Base-by-base conservation (phyloP, 1,140 invertebrate species). In the Choristoneura fumiferana region DNA sequence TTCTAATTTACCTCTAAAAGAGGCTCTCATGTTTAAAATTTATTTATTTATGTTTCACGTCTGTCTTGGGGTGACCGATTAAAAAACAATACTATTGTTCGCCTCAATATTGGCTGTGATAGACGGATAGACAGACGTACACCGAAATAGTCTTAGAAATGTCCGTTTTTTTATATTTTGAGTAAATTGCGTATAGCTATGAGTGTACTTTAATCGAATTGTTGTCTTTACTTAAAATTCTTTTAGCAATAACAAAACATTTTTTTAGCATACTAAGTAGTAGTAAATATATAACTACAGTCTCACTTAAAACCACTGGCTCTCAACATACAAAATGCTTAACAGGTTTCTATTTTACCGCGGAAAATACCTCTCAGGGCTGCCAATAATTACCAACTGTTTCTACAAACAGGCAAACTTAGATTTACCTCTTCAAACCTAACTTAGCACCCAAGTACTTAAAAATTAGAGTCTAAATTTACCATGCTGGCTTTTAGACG, bases 321-420 rank as follows among this genome's bases (percentile, higher is more conserved):
- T 18, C 43, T 49, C 43, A 49, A 49, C 22, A 29, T 49, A 49
- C 12, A 49, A 49, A 33, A 49, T 49, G 22, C 9, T 49, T 49
- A 49, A 49, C 43, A 29, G 22, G 18, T 22, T 49, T 12, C 43
- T 22, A 10, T 49, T 49, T 49, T 14, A 45, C 17, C 40, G 40
- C 58, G 22, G n/a, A n/a, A n/a, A 40, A 22, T 5, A 55, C 37
- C 55, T 54, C 57, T 62, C 62, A 73, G 65, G 64, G 66, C 61
- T 73, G 73, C 65, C 70, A 74, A 76, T 78, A 72, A 78, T 76
- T 74, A 76, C 67, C 60, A 72, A 72, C 65, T 71, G 62, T 61
- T 73, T 69, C 69, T 72, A 15, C 40, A 57, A 54, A 36, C 36
- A 4, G 13, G 52, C 67, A 40, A 77, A 62, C 4, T 56, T 66